phyloP scores from a whole-genome alignment of 2,797 vertebrate genomes.

The Urophycis tenuis region DNA sequence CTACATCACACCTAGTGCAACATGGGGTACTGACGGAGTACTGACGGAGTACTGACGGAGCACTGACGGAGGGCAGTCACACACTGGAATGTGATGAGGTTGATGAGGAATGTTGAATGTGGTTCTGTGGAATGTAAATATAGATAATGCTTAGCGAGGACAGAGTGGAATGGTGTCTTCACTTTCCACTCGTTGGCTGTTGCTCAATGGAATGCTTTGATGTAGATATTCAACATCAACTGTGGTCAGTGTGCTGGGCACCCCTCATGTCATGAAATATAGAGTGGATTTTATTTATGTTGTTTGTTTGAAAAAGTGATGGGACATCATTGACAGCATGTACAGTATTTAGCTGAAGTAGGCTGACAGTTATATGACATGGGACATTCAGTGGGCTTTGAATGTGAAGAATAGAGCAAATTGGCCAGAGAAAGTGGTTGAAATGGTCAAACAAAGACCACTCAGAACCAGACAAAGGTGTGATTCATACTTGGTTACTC shows the following conservation, averaged over 20 bases:
- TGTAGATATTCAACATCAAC: slow-evolving; percentile 2
- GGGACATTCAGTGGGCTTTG: slow-evolving; percentile 29
- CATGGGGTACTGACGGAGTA: slow-evolving; percentile 41
- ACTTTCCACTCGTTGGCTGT: not conserved
- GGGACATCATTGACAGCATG: slow-evolving; percentile 21
- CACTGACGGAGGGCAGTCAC: slow-evolving; percentile 12
- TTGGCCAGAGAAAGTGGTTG: not conserved
- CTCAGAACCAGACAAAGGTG: slow-evolving; percentile 4
- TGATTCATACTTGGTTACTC: not conserved
- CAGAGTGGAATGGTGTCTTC: slow-evolving; percentile 14
- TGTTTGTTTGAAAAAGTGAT: slow-evolving; percentile 2
- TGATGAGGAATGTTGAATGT: slow-evolving; percentile 56
- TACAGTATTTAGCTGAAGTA: not conserved
- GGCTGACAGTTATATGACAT: slow-evolving; percentile 17
- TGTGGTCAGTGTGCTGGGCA: slow-evolving; percentile 2
- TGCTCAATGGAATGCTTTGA: not conserved
- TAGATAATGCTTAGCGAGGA: slow-evolving; percentile 24
- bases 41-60: too few relatives aligned
- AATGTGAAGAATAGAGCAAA: slow-evolving; percentile 20
- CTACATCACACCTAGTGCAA: slow-evolving; percentile 47
- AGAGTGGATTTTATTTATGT: not conserved
- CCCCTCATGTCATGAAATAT: slow-evolving; percentile 4
- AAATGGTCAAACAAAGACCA: not conserved
- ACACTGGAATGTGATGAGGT: slow-evolving; percentile 57
- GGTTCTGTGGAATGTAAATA: slow-evolving; percentile 51